Evolutionary conservation across 1,140 invertebrate species (phyloP), one percentile per base, ranked within the genome.

Genomic region (Pachyrhynchus sulphureomaculatus): DNA sequence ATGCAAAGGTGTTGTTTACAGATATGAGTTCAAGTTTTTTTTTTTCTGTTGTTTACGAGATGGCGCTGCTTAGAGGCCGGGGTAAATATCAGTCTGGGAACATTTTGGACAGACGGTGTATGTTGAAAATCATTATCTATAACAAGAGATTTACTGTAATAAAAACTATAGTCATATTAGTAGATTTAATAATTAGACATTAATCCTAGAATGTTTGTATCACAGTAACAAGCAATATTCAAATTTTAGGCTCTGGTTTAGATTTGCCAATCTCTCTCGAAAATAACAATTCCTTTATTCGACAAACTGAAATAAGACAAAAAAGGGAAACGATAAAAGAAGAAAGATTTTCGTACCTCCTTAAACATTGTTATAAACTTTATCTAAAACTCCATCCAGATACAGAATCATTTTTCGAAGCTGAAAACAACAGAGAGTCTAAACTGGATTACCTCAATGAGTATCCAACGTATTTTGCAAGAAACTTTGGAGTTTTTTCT

Each of bases 351-450:
- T 52, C 48, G 13, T 34, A 51, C 58, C 58, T 42, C 42, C 45
- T 53, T 33, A 60, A 60, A 60, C 58, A 23, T 42, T 60, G 47
- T 60, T 60, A 60, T 36, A 53, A 60, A 60, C 58, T 60, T 60
- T 60, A 52, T 29, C n/a, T 51, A 26, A 42, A 44, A 39, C 39
- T 60, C 29, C 24, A 32, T 60, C 36, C 37, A 23, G 48, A 51
- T 34, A 51, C 18, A 39, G 56, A 60, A 60, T 60, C 48, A 6
- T 52, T 60, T 52, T 18, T 42, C 33, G 58, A 42, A 37, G 44
- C 23, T 53, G 48, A 48, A 48, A 53, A 52, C 48, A 60, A 60
- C 58, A 60, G 36, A 60, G 49, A 33, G 33, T n/a, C 23, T 10
- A 61, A 61, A 61, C 29, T 41, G 34, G 47, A 61, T 61, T 61